Base-by-base conservation (phyloP, 2,797 vertebrate species). In the Taeniopygia guttata region DNA sequence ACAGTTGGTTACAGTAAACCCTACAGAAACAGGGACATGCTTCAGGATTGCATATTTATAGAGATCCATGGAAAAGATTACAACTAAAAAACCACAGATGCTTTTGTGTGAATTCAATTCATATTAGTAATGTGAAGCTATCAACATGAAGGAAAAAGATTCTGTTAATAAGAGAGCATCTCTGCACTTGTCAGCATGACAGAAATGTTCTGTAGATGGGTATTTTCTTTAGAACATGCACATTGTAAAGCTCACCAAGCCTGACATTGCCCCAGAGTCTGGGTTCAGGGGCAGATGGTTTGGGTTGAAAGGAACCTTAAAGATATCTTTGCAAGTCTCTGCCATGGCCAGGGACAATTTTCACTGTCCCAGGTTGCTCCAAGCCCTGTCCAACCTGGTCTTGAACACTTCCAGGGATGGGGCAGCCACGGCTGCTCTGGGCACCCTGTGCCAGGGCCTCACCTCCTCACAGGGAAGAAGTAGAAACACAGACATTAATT, bases 1-100 rank as follows among this genome's bases (percentile, higher is more conserved):
- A 43, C 29, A 94, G 68, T 74, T 32, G 9, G 94, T 93, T 95
- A 60, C 70, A 60, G 88, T 56, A 78, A 94, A 91, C 80, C 74
- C 69, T 59, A 32, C 16, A 80, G 42, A 88, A 86, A 88, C 29
- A 8, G 2, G 27, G 32, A 51, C 0, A 0, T 52, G 34, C 14
- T 87, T 32, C 54, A 88, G 46, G 40, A 20, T 7, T 84, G 14
- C 49, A n/a, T 43, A 76, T 55, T 76, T 84, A 49, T 42, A 79
- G 59, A 40, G 9, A 84, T 19, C 32, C 19, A 26, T 72, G 23
- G 55, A 52, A 66, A 82, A 30, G 5, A 70, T 59, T 63, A 32
- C 34, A 48, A 89, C 78, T 32, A 11, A 46, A 66, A 79, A 93
- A 68, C 1, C 16, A 36, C 22, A 26, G 13, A 68, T 36, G 11